phyloP scores from a whole-genome alignment of 2,113 vertebrate genomes.

The Meriones unguiculatus region DNA sequence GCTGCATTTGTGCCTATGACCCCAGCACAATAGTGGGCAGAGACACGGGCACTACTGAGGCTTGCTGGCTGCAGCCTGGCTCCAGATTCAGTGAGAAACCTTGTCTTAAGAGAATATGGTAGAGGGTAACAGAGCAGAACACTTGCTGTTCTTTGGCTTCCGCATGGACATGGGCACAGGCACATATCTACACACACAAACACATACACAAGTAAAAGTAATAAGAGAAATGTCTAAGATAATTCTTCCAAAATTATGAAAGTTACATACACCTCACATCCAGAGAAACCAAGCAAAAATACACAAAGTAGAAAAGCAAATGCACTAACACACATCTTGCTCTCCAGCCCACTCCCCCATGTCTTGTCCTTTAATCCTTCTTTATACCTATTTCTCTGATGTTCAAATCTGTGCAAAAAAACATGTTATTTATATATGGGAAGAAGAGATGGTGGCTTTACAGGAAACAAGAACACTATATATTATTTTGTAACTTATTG shows the following conservation, averaged over 20 bases:
- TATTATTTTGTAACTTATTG: constrained; percentile 17
- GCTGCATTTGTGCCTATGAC: background rate
- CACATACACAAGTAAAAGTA: background rate
- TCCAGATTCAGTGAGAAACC: background rate
- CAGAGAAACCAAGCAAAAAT: background rate
- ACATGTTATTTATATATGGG: background rate
- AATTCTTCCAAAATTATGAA: constrained; percentile 9
- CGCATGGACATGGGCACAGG: background rate
- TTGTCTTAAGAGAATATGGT: background rate
- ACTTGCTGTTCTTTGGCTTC: background rate
- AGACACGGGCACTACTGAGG: background rate
- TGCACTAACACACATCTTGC: background rate
- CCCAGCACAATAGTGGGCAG: background rate
- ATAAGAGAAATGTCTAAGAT: background rate
- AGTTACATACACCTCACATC: background rate
- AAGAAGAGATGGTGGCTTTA: background rate
- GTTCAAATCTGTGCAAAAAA: background rate
- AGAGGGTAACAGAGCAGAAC: background rate
- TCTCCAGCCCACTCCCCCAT: background rate
- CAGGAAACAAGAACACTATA: background rate
- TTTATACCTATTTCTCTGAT: background rate
- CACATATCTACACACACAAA: background rate
- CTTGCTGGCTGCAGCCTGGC: background rate
- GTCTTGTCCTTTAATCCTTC: background rate
- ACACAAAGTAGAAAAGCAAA: background rate